Conservation (phyloP, 2,113 vertebrate species). For the Butorides virescens region DNA sequence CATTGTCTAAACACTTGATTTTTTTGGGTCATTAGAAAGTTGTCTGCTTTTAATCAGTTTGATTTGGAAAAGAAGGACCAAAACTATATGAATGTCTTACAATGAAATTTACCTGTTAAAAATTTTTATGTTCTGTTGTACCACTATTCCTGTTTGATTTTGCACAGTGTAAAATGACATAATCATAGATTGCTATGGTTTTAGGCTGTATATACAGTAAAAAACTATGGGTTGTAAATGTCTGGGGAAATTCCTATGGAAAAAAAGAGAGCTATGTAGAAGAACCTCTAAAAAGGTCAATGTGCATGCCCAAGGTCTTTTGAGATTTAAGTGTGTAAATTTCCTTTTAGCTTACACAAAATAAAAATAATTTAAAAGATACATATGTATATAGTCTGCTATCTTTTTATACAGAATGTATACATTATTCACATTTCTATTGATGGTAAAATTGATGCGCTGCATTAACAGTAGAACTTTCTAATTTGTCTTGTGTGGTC, state of each 20-base stretch:
- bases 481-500: neutral
- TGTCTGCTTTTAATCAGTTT: slow-evolving; percentile 75
- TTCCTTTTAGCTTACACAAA: slow-evolving; percentile 98
- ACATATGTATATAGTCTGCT: neutral
- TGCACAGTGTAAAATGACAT: slow-evolving; percentile 99
- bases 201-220: slow-evolving; percentile 92
- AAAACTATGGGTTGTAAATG: slow-evolving; percentile 94
- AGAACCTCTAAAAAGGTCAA: slow-evolving; percentile 89
- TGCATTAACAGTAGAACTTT: neutral
- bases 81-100: slow-evolving; percentile 82
- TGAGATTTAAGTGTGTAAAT: slow-evolving; percentile 94
- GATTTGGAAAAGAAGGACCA: slow-evolving; percentile 91
- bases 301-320: slow-evolving; percentile 92
- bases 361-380: slow-evolving; percentile 99
- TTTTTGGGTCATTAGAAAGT: slow-evolving; percentile 43
- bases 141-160: slow-evolving; percentile 92
- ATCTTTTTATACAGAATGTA: neutral
- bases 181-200: slow-evolving; percentile 98
- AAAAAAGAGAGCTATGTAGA: slow-evolving; percentile 89
- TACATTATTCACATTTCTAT: neutral
- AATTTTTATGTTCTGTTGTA: slow-evolving; percentile 75
- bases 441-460: neutral
- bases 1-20: slow-evolving; percentile 65
- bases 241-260: slow-evolving; percentile 97
- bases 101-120: slow-evolving; percentile 73